phyloP scores from a whole-genome alignment of 2,113 vertebrate genomes.

The Eonycteris spelaea region DNA sequence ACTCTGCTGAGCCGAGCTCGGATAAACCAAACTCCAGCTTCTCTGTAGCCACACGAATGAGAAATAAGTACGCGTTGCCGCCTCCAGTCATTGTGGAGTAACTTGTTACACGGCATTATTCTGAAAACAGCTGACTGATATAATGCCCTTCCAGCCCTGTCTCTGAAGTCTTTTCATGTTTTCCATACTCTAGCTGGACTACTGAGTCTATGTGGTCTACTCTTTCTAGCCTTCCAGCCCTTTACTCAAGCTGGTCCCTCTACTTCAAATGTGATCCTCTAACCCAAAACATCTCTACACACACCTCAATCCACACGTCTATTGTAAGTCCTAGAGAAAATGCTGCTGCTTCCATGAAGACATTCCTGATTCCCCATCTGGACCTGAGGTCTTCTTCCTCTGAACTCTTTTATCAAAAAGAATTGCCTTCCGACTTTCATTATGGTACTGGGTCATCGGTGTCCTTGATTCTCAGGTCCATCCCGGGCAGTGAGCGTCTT shows the following conservation, averaged over 20 bases:
- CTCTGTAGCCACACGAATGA: background rate
- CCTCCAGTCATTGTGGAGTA: background rate
- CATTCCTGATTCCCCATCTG: background rate
- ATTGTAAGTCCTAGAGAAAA: background rate
- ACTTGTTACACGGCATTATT: background rate
- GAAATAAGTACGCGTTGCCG: background rate
- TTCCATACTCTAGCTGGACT: background rate
- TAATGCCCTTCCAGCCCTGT: background rate
- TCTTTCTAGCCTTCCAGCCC: background rate
- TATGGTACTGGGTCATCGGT: background rate
- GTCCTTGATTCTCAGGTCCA: background rate
- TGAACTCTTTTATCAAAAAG: background rate
- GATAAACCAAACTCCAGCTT: background rate
- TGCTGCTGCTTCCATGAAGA: background rate
- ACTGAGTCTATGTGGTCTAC: background rate
- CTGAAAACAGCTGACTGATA: background rate
- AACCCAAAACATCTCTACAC: background rate
- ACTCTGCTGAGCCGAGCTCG: background rate
- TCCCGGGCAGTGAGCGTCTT: background rate
- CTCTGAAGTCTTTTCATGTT: background rate
- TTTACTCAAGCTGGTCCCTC: background rate
- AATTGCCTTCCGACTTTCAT: background rate
- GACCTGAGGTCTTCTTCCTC: background rate
- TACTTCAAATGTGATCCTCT: background rate
- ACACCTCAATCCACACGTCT: background rate